Conservation (phyloP, 2,797 vertebrate genomes). For the Crypturellus tataupa region DNA sequence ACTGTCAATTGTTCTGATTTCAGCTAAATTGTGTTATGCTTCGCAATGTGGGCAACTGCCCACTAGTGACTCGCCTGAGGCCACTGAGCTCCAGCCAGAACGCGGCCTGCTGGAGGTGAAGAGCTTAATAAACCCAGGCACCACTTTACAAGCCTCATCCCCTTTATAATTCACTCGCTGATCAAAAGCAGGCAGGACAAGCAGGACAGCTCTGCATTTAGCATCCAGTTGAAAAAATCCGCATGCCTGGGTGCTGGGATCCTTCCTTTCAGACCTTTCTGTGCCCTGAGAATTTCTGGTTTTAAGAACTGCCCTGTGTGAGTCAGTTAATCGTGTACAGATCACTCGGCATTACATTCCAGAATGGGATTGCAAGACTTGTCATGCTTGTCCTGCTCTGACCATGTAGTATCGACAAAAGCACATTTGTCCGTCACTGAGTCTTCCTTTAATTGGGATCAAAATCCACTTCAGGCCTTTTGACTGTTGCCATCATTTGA, state of each 20-base stretch:
- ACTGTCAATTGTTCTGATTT: constrained; percentile 72
- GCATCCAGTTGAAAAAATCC: background rate
- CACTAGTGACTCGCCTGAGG: constrained; percentile 8
- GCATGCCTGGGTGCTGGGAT: background rate
- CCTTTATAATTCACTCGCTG: background rate
- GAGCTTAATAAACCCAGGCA: constrained; percentile 28
- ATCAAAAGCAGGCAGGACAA: background rate
- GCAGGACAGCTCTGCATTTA: background rate
- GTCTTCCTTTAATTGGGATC: background rate
- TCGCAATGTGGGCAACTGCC: constrained; percentile 33
- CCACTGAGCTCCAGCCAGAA: constrained; percentile 36
- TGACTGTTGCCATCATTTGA: background rate
- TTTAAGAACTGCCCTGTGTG: background rate
- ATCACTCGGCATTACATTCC: background rate
- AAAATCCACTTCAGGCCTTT: background rate
- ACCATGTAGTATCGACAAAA: background rate
- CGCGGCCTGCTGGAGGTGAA: constrained; percentile 66
- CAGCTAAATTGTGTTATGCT: constrained; percentile 54
- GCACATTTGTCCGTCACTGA: background rate
- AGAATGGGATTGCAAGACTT: background rate
- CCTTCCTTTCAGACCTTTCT: background rate
- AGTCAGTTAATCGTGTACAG: accelerated
- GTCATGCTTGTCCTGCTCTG: background rate
- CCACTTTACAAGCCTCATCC: constrained; percentile 24
- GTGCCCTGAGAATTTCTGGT: background rate